phyloP scores from a whole-genome alignment of 2,113 vertebrate genomes.

The Salvelinus fontinalis region DNA sequence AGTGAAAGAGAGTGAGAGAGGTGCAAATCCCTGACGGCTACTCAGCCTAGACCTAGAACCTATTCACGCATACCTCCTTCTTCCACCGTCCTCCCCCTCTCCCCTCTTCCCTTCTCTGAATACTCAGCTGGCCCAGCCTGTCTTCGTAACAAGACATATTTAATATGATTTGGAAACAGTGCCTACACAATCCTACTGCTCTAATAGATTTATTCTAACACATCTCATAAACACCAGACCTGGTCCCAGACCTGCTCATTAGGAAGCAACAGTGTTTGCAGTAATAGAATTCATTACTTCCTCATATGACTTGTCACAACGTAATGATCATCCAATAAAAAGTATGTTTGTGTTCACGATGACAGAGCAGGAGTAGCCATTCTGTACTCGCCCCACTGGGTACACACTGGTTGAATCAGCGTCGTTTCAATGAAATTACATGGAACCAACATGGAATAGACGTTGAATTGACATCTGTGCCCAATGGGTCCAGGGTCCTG shows the following conservation, averaged over 20 bases:
- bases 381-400: too few relatives aligned
- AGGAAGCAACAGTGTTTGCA: conserved; percentile 63
- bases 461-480: too few relatives aligned
- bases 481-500: too few relatives aligned
- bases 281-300: conserved; percentile 72
- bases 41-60: too few relatives aligned
- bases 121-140: conserved; percentile 54
- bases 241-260: conserved; percentile 68
- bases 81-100: conserved; percentile 4
- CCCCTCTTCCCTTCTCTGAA: conserved; percentile 49
- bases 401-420: too few relatives aligned
- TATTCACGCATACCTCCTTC: background rate
- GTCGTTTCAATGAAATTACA: too few relatives aligned
- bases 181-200: conserved; percentile 55
- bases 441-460: too few relatives aligned
- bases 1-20: conserved; percentile 46
- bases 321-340: conserved; percentile 55
- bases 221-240: conserved; percentile 66
- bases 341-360: conserved; percentile 44
- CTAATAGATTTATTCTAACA: conserved; percentile 68
- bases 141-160: conserved; percentile 60
- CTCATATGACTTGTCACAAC: conserved; percentile 64
- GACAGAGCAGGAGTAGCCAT: background rate
- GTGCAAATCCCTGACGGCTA: conserved; percentile 49
- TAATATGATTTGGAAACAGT: conserved; percentile 66